Conservation (phyloP, 1,140 invertebrate species). For the Neotoxoptera formosana region DNA sequence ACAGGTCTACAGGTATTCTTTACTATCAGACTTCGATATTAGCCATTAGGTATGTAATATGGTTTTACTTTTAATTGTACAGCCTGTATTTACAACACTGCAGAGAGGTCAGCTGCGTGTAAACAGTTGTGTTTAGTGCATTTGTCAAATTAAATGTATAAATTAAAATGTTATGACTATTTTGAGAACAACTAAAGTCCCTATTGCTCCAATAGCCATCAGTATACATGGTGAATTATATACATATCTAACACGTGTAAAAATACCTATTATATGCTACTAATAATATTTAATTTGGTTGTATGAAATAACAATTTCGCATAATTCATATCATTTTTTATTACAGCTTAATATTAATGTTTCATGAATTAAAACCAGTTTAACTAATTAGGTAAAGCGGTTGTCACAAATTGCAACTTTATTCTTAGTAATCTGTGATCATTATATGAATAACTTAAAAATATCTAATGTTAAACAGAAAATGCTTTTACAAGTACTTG, state of each 20-base stretch:
- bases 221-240: neutral
- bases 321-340: neutral
- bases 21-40: neutral
- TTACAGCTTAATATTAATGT: neutral
- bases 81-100: neutral
- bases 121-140: neutral
- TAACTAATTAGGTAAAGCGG: neutral
- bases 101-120: neutral
- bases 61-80: neutral
- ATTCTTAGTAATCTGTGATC: neutral
- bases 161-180: neutral
- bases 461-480: neutral
- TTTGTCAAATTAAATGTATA: neutral
- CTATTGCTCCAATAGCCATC: neutral
- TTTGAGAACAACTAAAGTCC: neutral
- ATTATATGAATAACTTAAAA: neutral
- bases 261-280: neutral
- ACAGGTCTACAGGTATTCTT: neutral
- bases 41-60: no score
- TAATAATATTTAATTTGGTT: neutral
- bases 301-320: neutral
- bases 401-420: neutral
- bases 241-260: neutral
- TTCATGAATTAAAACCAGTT: slow-evolving; percentile 29
- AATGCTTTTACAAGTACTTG: slow-evolving; percentile 17